phyloP scores from a whole-genome alignment of 1,140 invertebrate species.

The Drosophila subobscura region DNA sequence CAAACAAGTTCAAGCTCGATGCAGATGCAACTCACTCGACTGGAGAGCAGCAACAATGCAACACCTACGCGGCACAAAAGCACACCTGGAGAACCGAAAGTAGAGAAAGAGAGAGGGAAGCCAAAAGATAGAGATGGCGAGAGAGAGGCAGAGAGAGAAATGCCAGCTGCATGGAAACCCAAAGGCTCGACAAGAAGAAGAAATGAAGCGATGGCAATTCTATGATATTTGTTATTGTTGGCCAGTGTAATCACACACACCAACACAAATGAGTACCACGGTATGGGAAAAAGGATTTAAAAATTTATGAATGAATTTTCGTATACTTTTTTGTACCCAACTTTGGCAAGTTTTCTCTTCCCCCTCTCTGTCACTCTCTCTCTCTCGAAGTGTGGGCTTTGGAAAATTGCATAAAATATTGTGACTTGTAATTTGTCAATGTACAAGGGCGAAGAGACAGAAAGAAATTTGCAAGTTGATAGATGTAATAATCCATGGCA shows the following conservation, averaged over 20 bases:
- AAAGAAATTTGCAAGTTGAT: slow-evolving; percentile 8
- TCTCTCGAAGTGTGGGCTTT: not conserved
- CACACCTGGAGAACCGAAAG: slow-evolving; percentile 41
- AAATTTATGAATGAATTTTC: slow-evolving; percentile 74
- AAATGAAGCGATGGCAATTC: slow-evolving; percentile 20
- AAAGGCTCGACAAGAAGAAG: slow-evolving; percentile 39
- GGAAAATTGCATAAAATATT: slow-evolving; percentile 35
- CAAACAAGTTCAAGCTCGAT: slow-evolving; percentile 17
- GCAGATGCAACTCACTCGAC: slow-evolving; percentile 28
- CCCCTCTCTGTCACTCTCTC: too few species aligned
- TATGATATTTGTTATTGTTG: slow-evolving; percentile 52
- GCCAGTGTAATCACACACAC: slow-evolving; percentile 59
- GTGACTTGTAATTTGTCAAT: slow-evolving; percentile 40
- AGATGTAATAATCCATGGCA: not conserved
- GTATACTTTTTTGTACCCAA: slow-evolving; percentile 33
- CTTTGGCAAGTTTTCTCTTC: not conserved
- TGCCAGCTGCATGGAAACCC: slow-evolving; percentile 60
- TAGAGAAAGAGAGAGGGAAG: slow-evolving; percentile 11
- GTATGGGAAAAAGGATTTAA: slow-evolving; percentile 43
- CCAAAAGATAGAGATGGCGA: not conserved
- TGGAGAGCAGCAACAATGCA: slow-evolving; percentile 49
- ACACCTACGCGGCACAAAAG: slow-evolving; percentile 48
- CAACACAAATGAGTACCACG: slow-evolving; percentile 13
- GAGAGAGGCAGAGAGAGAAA: slow-evolving; percentile 31
- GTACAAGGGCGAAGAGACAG: slow-evolving; percentile 11